Conservation (phyloP, 1,140 invertebrate genomes). For the Cephus cinctus region DNA sequence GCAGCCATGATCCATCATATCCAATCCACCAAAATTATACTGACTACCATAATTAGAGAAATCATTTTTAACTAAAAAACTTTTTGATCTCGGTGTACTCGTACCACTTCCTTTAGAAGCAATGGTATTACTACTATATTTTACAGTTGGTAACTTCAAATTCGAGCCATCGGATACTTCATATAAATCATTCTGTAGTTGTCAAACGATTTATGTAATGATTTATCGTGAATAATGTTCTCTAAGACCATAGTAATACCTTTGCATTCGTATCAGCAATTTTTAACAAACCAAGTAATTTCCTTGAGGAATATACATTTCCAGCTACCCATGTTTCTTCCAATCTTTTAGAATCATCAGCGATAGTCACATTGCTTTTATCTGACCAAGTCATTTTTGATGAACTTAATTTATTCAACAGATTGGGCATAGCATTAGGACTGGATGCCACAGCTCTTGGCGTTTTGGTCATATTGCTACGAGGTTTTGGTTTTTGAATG, state of each 20-base stretch:
- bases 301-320: neutral
- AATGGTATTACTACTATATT: neutral
- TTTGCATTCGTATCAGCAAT: too few relatives aligned
- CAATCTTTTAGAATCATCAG: neutral
- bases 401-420: slow-evolving; percentile 9
- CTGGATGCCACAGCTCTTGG: slow-evolving; percentile 17
- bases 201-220: too few relatives aligned
- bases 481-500: slow-evolving; percentile 7
- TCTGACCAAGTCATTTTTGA: slow-evolving; percentile 13
- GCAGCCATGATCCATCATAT: too few relatives aligned
- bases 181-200: neutral
- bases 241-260: neutral
- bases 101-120: neutral
- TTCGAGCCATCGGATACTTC: neutral
- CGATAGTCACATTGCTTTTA: slow-evolving; percentile 6
- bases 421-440: slow-evolving; percentile 15
- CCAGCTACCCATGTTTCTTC: slow-evolving; percentile 4
- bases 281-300: too few relatives aligned
- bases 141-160: neutral
- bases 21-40: too few relatives aligned
- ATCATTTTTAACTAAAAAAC: too few relatives aligned
- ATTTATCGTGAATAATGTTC: neutral
- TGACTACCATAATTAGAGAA: too few relatives aligned
- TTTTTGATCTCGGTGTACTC: too few relatives aligned
- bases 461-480: slow-evolving; percentile 10